Conservation (phyloP, 2,888 invertebrate genomes). For the Limnephilus marmoratus region DNA sequence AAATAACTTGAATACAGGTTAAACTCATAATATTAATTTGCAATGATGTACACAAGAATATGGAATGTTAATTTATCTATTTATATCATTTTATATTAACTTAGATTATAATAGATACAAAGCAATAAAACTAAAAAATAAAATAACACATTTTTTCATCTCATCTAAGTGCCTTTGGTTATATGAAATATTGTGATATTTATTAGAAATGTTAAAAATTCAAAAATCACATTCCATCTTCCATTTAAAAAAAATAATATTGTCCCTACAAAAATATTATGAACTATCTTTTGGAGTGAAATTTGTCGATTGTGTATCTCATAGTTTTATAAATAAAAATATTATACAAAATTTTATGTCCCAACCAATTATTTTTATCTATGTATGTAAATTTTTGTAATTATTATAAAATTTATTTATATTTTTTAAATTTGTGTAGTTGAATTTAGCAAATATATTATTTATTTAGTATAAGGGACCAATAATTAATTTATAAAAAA, state of each 20-base stretch:
- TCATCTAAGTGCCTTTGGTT: not conserved
- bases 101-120: not conserved
- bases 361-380: not conserved
- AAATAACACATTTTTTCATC: not conserved
- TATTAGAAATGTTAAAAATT: not conserved
- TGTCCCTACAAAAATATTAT: not conserved
- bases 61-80: not conserved
- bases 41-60: not conserved
- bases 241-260: not conserved
- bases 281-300: not conserved
- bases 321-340: not conserved
- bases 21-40: not conserved
- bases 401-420: not conserved
- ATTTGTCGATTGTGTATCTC: not conserved
- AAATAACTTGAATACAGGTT: not conserved
- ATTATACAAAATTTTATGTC: not conserved
- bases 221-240: not conserved
- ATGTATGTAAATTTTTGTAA: not conserved
- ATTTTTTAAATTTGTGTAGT: not conserved
- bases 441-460: not conserved
- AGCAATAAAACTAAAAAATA: not conserved
- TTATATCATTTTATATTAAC: not conserved
- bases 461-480: slow-evolving; percentile 2
- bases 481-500: not conserved
- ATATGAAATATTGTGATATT: not conserved